Base-by-base conservation (phyloP, 2,797 vertebrate species). In the Sphenodon punctatus region DNA sequence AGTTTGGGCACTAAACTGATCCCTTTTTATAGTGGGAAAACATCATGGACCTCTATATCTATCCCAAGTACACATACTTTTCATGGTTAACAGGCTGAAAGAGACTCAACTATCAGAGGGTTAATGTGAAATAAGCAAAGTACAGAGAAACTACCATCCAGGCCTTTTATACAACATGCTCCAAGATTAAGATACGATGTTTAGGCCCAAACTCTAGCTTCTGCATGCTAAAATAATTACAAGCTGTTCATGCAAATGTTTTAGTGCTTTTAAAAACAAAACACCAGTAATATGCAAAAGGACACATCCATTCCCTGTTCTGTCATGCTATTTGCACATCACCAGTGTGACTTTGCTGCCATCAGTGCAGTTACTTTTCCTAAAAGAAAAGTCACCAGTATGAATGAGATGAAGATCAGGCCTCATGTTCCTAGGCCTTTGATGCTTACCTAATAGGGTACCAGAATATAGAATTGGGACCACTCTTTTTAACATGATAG, bases 341-440 rank as follows among this genome's bases (percentile, higher is more conserved):
- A 27, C 49, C 30, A 9, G 10, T 32, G 6, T 51, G 36, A 66
- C 20, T 78, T 70, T 22, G 5, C 9, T 72, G 34, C 45, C 23
- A 30, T 69, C 14, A 41, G 32, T 27, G 48, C 14, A 32, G 23
- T 32, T 41, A 55, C 77, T 55, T 19, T 20, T 17, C 71, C 1
- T 0, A 41, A 10, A 14, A 27, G 10, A 27, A 32, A 55, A 15
- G 23, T 27, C 27, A n/a, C n/a, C n/a, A n/a, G n/a, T 0, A 22
- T 48, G 59, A 69, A 39, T 36, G 42, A 39, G 56, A 22, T 34
- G 25, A 30, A 22, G 20, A 23, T 34, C 25, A 11, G 41, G 11
- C 9, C 16, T 27, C 49, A n/a, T 17, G 9, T 75, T 85, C 74
- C 1, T 6, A 71, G 59, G 20, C 5, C 3, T 78, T 73, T 55